Evolutionary conservation across 2,797 vertebrate species (phyloP), one percentile per base, ranked within the genome.

Genomic region (Sebastes minor): DNA sequence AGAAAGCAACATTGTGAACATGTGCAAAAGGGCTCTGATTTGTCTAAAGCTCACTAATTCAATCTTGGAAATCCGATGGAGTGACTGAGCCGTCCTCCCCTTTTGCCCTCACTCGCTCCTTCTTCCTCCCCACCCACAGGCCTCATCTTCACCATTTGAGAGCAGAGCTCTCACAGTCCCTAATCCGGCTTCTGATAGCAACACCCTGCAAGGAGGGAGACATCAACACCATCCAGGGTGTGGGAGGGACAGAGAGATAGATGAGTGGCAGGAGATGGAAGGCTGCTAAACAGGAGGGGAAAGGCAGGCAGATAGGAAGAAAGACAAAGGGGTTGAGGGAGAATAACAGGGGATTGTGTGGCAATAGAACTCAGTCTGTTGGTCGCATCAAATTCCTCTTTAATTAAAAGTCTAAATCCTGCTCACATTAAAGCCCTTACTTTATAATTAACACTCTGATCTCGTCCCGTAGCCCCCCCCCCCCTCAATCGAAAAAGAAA

Each of bases 381-480:
- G 92, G 90, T 93, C 86, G 86, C 86, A 91, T 94, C 89, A 94
- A 95, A 94, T 93, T 95, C 92, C 84, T 92, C 89, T 94, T 96
- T 96, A 96, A 96, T 96, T 95, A 96, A 95, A 95, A 95, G 88
- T 94, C 90, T 90, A 96, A 96, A 95, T 96, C 95, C 94, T 90
- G 82, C 89, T 89, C 91, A 95, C 93, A 95, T 95, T 95, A 95
- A 96, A 95, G 88, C 93, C 66, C 72, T 84, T 85, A 82, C 90
- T 92, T 94, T 93, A 95, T 96, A 96, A 96, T 96, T 95, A 96
- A 95, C 91, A 92, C 91, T 94, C 87, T 94, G 94, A 95, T 95
- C 94, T 87, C 52, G 6, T 20, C 80, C 69, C 76, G 20, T 71
- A 46, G 0, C 33, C 33, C 35, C 33, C 38, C n/a, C 12, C 14